Conservation (phyloP, 2,113 vertebrate genomes). For the Periophthalmodon schlosseri region DNA sequence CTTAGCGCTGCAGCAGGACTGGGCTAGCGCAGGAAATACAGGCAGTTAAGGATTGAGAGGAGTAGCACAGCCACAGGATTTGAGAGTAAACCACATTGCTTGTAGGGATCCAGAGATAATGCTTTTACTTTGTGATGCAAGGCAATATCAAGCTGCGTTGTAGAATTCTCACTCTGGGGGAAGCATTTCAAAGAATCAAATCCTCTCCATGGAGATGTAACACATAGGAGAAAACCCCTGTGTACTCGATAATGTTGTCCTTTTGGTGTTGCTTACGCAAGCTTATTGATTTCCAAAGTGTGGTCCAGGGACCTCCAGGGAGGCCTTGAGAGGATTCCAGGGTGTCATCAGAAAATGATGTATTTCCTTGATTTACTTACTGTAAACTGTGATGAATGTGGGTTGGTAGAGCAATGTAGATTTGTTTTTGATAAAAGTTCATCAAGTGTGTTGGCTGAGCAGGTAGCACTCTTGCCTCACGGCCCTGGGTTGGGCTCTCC, state of each 20-base stretch:
- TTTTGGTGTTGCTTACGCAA: constrained; percentile 47
- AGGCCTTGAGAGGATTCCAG: constrained; percentile 30
- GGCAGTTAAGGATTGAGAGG: constrained; percentile 46
- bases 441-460: too few relatives aligned
- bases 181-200: constrained; percentile 84
- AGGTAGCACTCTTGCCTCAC: too few relatives aligned
- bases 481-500: too few relatives aligned
- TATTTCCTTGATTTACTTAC: constrained; percentile 12
- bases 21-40: constrained; percentile 35
- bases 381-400: neutral
- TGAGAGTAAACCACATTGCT: constrained; percentile 72
- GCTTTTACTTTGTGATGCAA: constrained; percentile 79
- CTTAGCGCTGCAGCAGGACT: constrained; percentile 44
- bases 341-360: constrained; percentile 32
- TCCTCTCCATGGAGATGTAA: constrained; percentile 73
- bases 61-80: constrained; percentile 61
- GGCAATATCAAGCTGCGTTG: constrained; percentile 83
- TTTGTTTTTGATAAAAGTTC: too few relatives aligned
- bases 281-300: constrained; percentile 63
- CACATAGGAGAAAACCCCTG: constrained; percentile 61
- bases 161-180: constrained; percentile 82
- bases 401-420: neutral
- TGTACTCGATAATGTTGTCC: constrained; percentile 51
- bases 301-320: constrained; percentile 46
- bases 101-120: constrained; percentile 84